These are phyloP conservation scores for Rousettus leschenaultii DNA, from an alignment of 2,113 vertebrate species.

Conservation along the genomic window DNA sequence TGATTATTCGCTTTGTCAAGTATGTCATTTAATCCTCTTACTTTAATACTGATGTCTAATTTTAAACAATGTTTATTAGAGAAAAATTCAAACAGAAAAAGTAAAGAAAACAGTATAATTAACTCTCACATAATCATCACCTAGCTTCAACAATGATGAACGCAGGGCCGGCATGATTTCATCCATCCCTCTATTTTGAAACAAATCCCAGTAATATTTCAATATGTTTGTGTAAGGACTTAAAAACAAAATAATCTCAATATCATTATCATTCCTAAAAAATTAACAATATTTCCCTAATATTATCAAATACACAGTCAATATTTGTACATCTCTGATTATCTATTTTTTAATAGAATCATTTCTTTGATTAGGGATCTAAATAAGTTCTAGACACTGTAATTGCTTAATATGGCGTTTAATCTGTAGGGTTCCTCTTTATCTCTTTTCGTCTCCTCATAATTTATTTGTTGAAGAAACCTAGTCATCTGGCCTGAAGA, in stretches of 20 bases:
- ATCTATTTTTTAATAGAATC: no score
- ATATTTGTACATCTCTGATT: background rate
- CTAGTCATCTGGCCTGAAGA: background rate
- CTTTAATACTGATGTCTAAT: background rate
- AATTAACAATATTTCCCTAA: background rate
- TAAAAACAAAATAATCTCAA: background rate
- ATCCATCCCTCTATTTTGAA: background rate
- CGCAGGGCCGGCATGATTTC: background rate
- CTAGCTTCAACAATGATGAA: background rate
- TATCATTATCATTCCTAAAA: background rate
- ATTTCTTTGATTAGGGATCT: background rate
- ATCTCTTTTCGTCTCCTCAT: background rate
- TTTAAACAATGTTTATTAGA: background rate
- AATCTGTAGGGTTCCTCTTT: background rate
- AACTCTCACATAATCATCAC: background rate
- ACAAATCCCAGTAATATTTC: background rate
- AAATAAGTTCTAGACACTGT: background rate
- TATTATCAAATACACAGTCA: background rate
- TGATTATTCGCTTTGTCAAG: background rate
- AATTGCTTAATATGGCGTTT: background rate
- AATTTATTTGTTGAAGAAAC: slow-evolving; percentile 5
- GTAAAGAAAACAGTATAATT: background rate
- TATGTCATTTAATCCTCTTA: background rate
- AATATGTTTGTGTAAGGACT: background rate
- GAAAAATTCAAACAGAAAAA: background rate